phyloP scores from a whole-genome alignment of 2,113 vertebrate species.

The Promerops cafer region DNA sequence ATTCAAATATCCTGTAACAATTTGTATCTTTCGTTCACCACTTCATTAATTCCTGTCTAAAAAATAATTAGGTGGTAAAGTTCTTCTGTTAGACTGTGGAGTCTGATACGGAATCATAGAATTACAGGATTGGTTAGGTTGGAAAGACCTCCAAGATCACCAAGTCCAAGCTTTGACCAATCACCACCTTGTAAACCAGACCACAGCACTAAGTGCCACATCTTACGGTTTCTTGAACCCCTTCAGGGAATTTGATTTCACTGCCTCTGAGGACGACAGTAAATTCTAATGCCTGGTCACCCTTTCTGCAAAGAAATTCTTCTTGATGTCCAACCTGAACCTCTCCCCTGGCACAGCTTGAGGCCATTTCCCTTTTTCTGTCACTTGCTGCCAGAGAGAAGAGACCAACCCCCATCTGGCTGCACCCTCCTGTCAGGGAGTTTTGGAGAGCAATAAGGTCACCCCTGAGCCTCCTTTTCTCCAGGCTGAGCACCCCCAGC shows the following conservation, averaged over 20 bases:
- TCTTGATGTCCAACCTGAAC: neutral
- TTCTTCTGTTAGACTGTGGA: neutral
- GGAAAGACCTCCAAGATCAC: neutral
- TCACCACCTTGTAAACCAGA: neutral
- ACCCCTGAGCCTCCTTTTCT: neutral
- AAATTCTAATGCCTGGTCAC: neutral
- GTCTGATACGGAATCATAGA: neutral
- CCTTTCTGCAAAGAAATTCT: neutral
- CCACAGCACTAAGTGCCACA: neutral
- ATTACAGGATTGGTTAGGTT: neutral
- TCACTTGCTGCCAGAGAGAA: accelerated
- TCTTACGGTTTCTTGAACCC: neutral
- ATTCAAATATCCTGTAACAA: neutral
- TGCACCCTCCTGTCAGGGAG: neutral
- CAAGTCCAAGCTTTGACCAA: neutral
- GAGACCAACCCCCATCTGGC: too few relatives aligned
- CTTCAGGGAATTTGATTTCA: neutral
- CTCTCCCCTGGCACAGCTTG: neutral
- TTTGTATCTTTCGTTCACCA: neutral
- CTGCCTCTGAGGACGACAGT: neutral
- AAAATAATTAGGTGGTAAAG: neutral
- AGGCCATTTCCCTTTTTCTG: neutral
- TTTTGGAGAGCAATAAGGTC: accelerated
- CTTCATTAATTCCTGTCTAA: neutral
- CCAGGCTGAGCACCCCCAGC: neutral